Percentiles rank a stretch among this genome's conserved stretches.
These are phyloP conservation scores for Drosophila erecta DNA, from an alignment of 1,140 invertebrate species.

Conservation along the genomic window DNA sequence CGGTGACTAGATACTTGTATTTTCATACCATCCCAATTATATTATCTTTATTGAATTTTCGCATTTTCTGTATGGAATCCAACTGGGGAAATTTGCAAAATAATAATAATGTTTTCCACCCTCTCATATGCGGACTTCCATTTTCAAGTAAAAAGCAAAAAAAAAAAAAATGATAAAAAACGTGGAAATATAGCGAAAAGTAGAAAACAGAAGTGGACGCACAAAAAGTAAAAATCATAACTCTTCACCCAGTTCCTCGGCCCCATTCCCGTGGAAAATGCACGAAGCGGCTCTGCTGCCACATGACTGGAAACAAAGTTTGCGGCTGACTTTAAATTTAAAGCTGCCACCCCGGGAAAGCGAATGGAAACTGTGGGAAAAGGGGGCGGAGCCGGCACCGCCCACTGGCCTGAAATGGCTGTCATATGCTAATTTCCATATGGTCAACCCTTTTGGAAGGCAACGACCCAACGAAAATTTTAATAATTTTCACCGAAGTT, in stretches of 20 bases:
- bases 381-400: constrained; percentile 4
- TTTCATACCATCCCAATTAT: no score
- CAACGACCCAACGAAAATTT: constrained; percentile 72
- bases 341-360: constrained; percentile 25
- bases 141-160: no score
- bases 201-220: constrained; percentile 34
- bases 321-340: constrained; percentile 62
- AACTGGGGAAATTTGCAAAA: no score
- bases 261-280: constrained; percentile 11
- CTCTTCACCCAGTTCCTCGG: constrained; percentile 45
- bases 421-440: constrained; percentile 83
- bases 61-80: no score
- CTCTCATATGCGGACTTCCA: no score
- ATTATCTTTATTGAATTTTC: no score
- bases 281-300: constrained; percentile 43
- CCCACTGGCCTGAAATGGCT: constrained; percentile 40
- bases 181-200: not conserved
- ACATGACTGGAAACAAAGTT: constrained; percentile 61
- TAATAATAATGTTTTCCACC: no score
- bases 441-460: constrained; percentile 74
- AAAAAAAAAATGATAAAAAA: no score
- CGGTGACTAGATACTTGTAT: no score
- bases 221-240: constrained; percentile 74
- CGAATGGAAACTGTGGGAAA: not conserved
- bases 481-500: constrained; percentile 80